phyloP scores from a whole-genome alignment of 92 coral and sea anemone genomes.

The Porites divaricata region DNA sequence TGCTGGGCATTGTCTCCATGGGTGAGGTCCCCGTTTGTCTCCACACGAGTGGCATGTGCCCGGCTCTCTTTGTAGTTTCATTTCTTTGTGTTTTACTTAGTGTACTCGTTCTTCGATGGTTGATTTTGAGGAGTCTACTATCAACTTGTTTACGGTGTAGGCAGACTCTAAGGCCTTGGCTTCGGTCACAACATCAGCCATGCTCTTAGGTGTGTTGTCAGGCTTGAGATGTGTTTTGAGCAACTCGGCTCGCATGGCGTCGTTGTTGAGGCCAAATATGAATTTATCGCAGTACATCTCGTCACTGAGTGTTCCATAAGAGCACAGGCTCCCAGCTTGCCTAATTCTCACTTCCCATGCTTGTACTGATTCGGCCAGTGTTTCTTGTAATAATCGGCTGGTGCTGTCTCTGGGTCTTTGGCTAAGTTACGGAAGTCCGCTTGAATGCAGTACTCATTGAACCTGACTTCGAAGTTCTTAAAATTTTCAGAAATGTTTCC shows the following conservation, averaged over 20 bases:
- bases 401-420: slow-evolving; percentile 37
- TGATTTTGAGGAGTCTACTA: not conserved
- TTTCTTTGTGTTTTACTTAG: slow-evolving; percentile 25
- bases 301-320: slow-evolving; percentile 40
- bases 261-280: slow-evolving; percentile 28
- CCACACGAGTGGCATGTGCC: slow-evolving; percentile 44
- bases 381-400: slow-evolving; percentile 32
- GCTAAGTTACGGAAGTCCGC: slow-evolving; percentile 34
- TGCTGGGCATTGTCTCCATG: slow-evolving; percentile 36
- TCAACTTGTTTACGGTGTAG: slow-evolving; percentile 30
- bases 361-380: slow-evolving; percentile 27
- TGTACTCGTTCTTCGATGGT: not conserved
- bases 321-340: slow-evolving; percentile 51
- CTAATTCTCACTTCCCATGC: slow-evolving; percentile 57
- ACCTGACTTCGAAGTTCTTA: slow-evolving; percentile 49
- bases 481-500: slow-evolving; percentile 49
- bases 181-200: slow-evolving; percentile 18
- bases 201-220: slow-evolving; percentile 44
- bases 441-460: slow-evolving; percentile 57
- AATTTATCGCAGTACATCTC: slow-evolving; percentile 45
- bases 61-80: slow-evolving; percentile 27
- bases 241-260: slow-evolving; percentile 41
- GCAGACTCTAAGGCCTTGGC: not conserved
- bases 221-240: slow-evolving; percentile 53
- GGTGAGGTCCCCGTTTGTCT: slow-evolving; percentile 29